These are phyloP conservation scores for Solea senegalensis DNA, from an alignment of 2,113 vertebrate species.

Conservation along the genomic window DNA sequence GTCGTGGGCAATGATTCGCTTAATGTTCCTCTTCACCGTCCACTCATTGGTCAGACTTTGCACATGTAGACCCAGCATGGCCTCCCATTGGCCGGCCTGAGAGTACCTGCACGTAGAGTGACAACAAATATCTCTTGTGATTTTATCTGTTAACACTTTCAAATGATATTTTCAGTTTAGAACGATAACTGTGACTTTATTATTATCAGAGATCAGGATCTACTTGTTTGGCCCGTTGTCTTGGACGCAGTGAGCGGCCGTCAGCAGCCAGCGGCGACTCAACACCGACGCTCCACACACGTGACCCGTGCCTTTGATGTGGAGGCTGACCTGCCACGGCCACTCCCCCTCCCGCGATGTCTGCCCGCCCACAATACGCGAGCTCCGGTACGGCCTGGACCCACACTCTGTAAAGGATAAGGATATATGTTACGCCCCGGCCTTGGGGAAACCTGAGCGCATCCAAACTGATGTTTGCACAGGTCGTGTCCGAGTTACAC, in stretches of 20 bases:
- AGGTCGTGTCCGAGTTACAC: too few species aligned
- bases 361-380: slow-evolving; percentile 74
- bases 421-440: too few species aligned
- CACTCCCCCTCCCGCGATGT: slow-evolving; percentile 71
- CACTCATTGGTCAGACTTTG: slow-evolving; percentile 72
- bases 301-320: slow-evolving; percentile 54
- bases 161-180: too few species aligned
- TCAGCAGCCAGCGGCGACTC: slow-evolving; percentile 75
- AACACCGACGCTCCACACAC: slow-evolving; percentile 75
- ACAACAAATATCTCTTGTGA: too few species aligned
- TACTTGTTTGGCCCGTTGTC: slow-evolving; percentile 46
- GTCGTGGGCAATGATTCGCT: slow-evolving; percentile 59
- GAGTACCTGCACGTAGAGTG: slow-evolving; percentile 55
- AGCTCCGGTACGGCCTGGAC: slow-evolving; percentile 56
- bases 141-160: too few species aligned
- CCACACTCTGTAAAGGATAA: slow-evolving; percentile 69
- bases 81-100: slow-evolving; percentile 79
- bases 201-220: not conserved
- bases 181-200: too few species aligned
- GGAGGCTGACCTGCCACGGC: slow-evolving; percentile 84
- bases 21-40: slow-evolving; percentile 50
- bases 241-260: slow-evolving; percentile 79
- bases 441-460: too few species aligned
- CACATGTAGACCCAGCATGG: slow-evolving; percentile 83
- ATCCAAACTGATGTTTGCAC: too few species aligned